Conservation (phyloP, 1,140 invertebrate genomes). For the Heliconius himera region DNA sequence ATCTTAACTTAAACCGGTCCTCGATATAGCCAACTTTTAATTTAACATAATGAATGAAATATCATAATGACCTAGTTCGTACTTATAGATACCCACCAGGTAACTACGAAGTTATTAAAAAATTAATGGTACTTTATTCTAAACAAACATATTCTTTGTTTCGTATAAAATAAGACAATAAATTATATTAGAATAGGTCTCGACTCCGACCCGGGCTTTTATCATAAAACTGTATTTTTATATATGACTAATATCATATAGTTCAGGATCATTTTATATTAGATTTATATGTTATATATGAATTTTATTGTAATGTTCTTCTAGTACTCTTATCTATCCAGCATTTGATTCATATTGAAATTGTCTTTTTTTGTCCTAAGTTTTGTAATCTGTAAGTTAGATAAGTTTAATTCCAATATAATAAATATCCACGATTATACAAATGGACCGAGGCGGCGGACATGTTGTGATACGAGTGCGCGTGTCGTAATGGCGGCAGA, state of each 20-base stretch:
- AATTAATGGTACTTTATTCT: background rate
- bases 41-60: constrained; percentile 51
- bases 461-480: constrained; percentile 54
- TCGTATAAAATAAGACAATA: background rate
- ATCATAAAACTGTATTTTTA: background rate
- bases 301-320: background rate
- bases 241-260: background rate
- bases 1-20: constrained; percentile 59
- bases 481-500: constrained; percentile 66
- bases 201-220: background rate
- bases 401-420: background rate
- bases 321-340: background rate
- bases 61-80: constrained; percentile 47
- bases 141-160: background rate
- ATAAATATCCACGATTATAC: constrained; percentile 1
- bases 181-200: background rate
- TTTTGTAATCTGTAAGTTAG: background rate
- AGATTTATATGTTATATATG: background rate
- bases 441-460: constrained; percentile 35
- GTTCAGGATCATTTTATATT: background rate
- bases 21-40: constrained; percentile 52
- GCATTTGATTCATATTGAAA: background rate
- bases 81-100: background rate
- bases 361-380: background rate
- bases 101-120: background rate